Percentiles rank a stretch among this genome's conserved stretches.
These are phyloP conservation scores for Cydia pomonella DNA, from an alignment of 1,140 invertebrate genomes.

Conservation along the genomic window DNA sequence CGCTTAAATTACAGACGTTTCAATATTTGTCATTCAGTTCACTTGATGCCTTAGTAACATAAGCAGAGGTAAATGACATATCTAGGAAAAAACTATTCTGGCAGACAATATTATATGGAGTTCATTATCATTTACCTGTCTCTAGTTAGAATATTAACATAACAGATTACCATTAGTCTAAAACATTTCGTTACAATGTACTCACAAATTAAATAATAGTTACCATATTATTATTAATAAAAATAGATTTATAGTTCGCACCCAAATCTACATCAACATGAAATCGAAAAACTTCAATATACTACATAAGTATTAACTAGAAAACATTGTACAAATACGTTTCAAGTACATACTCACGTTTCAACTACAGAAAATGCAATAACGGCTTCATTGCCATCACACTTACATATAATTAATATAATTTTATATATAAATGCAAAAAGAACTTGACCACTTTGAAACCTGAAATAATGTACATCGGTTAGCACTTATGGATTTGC, in stretches of 20 bases:
- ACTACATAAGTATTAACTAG: constrained; percentile 44
- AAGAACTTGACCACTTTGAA: not conserved
- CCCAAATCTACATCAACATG: constrained; percentile 33
- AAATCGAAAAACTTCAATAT: constrained; percentile 40
- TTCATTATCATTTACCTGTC: constrained; percentile 33
- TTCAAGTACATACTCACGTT: constrained; percentile 18
- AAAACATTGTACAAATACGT: constrained; percentile 43
- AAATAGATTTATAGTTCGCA: constrained; percentile 59
- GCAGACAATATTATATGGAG: not conserved
- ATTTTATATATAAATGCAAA: constrained; percentile 10
- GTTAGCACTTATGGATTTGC: not conserved
- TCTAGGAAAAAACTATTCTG: not conserved
- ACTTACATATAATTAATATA: not conserved
- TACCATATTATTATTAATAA: constrained; percentile 49
- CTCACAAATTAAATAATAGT: constrained; percentile 35
- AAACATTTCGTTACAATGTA: constrained; percentile 54
- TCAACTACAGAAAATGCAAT: no score
- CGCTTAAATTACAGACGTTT: no score
- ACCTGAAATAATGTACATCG: not conserved
- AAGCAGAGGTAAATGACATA: not conserved
- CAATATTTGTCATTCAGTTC: not conserved
- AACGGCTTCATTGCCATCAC: not conserved
- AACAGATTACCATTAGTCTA: constrained; percentile 47
- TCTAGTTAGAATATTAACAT: constrained; percentile 50
- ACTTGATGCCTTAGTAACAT: not conserved